Percentiles rank a stretch among this genome's conserved stretches.
Conservation (phyloP, 1,140 invertebrate species). For the Drosophila mojavensis region DNA sequence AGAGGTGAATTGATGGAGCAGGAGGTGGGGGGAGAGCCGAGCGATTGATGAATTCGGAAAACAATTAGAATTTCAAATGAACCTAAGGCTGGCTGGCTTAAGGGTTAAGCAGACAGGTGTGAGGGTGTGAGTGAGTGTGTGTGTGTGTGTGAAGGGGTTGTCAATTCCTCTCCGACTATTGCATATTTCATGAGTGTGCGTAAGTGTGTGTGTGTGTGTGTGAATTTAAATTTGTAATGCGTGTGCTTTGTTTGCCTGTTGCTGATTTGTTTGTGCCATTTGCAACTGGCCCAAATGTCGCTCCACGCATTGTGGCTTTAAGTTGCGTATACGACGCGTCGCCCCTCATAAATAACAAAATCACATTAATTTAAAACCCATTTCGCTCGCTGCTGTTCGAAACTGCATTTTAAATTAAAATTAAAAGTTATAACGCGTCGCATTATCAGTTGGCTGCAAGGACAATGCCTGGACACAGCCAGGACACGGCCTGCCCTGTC, state of each 20-base stretch:
- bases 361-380: constrained; percentile 83
- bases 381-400: constrained; percentile 52
- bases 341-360: constrained; percentile 76
- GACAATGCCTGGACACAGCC: constrained; percentile 30
- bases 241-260: constrained; percentile 43
- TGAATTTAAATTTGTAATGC: constrained; percentile 35
- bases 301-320: constrained; percentile 43
- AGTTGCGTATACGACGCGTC: constrained; percentile 56
- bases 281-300: constrained; percentile 17
- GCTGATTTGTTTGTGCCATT: constrained; percentile 61
- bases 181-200: constrained; percentile 74
- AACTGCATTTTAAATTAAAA: constrained; percentile 83
- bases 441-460: constrained; percentile 64
- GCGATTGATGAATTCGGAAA: constrained; percentile 72
- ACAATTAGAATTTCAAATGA: constrained; percentile 82
- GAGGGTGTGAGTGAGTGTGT: not conserved
- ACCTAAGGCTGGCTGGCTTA: not conserved
- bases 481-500: not conserved
- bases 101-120: constrained; percentile 40
- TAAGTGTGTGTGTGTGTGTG: constrained; percentile 5
- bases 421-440: constrained; percentile 72
- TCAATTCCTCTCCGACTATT: constrained; percentile 66
- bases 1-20: not conserved
- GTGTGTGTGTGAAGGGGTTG: not conserved
- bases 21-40: constrained; percentile 1